Conservation (phyloP, 2,888 invertebrate genomes). For the Caenorhabditis angaria region DNA sequence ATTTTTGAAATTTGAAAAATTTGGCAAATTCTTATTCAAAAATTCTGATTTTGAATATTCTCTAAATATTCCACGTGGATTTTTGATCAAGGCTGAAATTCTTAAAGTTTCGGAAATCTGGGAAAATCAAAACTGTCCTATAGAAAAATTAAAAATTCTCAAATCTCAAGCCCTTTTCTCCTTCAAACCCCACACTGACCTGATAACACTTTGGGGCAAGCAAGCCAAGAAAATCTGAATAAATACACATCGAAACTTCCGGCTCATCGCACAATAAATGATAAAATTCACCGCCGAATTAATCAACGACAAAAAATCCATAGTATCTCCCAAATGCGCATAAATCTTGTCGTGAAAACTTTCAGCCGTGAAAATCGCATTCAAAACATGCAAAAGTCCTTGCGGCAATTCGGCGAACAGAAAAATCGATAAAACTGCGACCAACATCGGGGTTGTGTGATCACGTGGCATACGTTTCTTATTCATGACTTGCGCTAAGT, state of each 20-base stretch:
- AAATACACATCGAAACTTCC: constrained; percentile 71
- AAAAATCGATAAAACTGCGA: constrained; percentile 70
- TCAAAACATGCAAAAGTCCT: constrained; percentile 67
- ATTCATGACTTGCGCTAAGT: constrained; percentile 69
- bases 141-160: not conserved
- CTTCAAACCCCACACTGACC: constrained; percentile 26
- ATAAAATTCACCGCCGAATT: constrained; percentile 71
- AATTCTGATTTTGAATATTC: too few species aligned
- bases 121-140: too few species aligned
- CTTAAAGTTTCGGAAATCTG: too few species aligned
- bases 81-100: too few species aligned
- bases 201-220: constrained; percentile 47
- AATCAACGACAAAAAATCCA: constrained; percentile 69
- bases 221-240: constrained; percentile 63
- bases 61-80: too few species aligned
- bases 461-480: constrained; percentile 69
- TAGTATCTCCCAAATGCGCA: constrained; percentile 66
- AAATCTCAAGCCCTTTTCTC: not conserved
- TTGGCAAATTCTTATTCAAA: too few species aligned
- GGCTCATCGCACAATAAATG: constrained; percentile 71
- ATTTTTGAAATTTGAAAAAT: too few species aligned
- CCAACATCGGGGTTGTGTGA: constrained; percentile 71
- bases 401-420: constrained; percentile 69
- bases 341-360: constrained; percentile 67
- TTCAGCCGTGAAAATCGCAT: constrained; percentile 68